Conservation (phyloP, 2,888 invertebrate genomes). For the Amaurobius ferox region DNA sequence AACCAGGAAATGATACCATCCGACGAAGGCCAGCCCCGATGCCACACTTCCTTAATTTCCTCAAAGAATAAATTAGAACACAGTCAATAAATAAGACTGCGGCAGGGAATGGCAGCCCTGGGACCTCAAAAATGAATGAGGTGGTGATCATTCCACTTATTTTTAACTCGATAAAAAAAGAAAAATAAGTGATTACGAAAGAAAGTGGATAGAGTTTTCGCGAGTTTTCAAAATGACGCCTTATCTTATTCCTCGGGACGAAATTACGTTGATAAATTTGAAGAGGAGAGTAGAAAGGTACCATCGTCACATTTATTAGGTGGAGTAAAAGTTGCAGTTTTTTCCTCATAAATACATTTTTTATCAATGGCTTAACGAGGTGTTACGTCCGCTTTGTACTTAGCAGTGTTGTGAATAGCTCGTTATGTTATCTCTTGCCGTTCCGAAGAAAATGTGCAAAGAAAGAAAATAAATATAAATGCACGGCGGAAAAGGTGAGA, state of each 20-base stretch:
- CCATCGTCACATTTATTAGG: slow-evolving; percentile 35
- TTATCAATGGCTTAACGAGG: neutral
- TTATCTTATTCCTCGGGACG: slow-evolving; percentile 26
- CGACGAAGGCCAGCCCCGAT: neutral
- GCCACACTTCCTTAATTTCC: slow-evolving; percentile 15
- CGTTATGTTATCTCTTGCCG: slow-evolving; percentile 45
- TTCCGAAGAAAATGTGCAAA: neutral
- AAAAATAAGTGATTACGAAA: neutral
- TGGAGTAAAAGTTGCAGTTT: neutral
- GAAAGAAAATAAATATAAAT: neutral
- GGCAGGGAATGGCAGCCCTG: slow-evolving; percentile 34
- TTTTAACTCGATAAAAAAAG: slow-evolving; percentile 18
- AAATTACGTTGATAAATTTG: slow-evolving; percentile 55
- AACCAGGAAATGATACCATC: neutral
- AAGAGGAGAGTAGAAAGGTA: slow-evolving; percentile 20
- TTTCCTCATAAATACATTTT: neutral
- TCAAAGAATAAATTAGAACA: slow-evolving; percentile 11
- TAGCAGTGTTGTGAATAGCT: slow-evolving; percentile 30
- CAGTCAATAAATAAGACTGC: slow-evolving; percentile 15
- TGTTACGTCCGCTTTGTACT: neutral
- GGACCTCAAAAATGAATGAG: slow-evolving; percentile 47
- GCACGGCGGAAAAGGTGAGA: neutral
- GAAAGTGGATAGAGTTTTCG: slow-evolving; percentile 17
- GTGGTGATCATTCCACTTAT: slow-evolving; percentile 40
- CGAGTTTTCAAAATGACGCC: slow-evolving; percentile 50